Base-by-base conservation (phyloP, 2,888 invertebrate species). In the Aphidius colemani region DNA sequence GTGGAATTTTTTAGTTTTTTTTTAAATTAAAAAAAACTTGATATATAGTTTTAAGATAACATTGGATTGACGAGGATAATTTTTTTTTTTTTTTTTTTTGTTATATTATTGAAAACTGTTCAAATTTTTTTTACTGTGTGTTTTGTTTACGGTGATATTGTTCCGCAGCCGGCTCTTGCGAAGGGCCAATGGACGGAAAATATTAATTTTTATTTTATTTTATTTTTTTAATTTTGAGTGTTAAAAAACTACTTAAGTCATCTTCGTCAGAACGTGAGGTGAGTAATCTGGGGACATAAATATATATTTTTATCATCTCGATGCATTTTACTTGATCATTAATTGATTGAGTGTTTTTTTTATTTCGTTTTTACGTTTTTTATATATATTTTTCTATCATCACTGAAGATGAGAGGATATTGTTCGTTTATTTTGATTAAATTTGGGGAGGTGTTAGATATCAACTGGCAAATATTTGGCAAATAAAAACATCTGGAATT, bases 391-490 rank as follows among this genome's bases (percentile, higher is more conserved):
- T 30, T 30, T 5, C n/a, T 5, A 2, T 30, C 5, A 30, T 30
- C 30, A 30, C 30, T 30, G 30, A 5, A 30, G 30, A 18, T 18
- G 18, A 3, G 18, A 18, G 3, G 18, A 30, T 30, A 30, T 30
- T 30, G 5, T 30, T 30, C 5, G 5, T 30, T 30, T 30, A 30
- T 30, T 30, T 4, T 30, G 3, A 5, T 5, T 30, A 18, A 18
- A 5, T 30, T 30, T 30, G 3, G 30, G 30, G 30, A 30, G 30
- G 30, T 30, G 30, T 30, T 30, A 51, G 10, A 43, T 51, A 53
- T 39, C 46, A 56, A 51, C 48, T 56, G 67, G 65, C 66, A 59
- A 53, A 64, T 64, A 66, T 66, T 49, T 11, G 61, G 48, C 56
- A 66, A 41, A 6, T 13, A 56, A 43, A 56, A 56, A 44, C 7